phyloP scores from a whole-genome alignment of 1,140 invertebrate genomes.

The Littorina saxatilis region DNA sequence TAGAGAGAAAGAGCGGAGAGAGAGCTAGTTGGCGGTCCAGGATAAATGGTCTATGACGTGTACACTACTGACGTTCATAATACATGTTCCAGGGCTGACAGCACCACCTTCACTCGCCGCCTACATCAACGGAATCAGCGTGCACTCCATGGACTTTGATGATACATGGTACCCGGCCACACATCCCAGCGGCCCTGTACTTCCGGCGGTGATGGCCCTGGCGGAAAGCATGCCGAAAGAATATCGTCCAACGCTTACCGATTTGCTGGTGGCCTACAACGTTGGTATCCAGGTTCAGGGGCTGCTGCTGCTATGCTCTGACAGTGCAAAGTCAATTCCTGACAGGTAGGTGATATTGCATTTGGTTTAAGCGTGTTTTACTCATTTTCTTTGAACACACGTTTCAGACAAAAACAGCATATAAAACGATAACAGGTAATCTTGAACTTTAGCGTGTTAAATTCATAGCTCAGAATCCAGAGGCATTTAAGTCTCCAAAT shows the following conservation, averaged over 20 bases:
- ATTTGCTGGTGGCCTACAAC: slow-evolving; percentile 66
- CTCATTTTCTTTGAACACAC: too few relatives aligned
- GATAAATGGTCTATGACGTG: too few relatives aligned
- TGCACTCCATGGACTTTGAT: slow-evolving; percentile 69
- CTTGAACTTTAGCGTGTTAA: too few relatives aligned
- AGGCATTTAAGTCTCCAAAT: too few relatives aligned
- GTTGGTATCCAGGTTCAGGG: slow-evolving; percentile 66
- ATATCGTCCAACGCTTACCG: slow-evolving; percentile 44
- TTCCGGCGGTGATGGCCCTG: slow-evolving; percentile 63
- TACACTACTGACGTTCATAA: too few relatives aligned
- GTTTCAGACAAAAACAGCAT: too few relatives aligned
- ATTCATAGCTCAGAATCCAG: too few relatives aligned
- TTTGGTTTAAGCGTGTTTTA: too few relatives aligned
- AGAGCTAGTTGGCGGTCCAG: too few relatives aligned
- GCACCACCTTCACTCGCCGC: slow-evolving; percentile 55
- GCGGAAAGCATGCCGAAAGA: slow-evolving; percentile 51
- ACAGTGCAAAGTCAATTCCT: slow-evolving; percentile 57
- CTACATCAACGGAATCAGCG: slow-evolving; percentile 62
- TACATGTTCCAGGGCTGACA: slow-evolving; percentile 30
- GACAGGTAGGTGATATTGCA: slow-evolving; percentile 49
- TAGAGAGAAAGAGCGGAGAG: too few relatives aligned
- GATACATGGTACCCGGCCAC: slow-evolving; percentile 69
- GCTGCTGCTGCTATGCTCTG: slow-evolving; percentile 57
- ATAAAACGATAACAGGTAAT: too few relatives aligned
- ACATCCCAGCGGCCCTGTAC: slow-evolving; percentile 64